Evolutionary conservation across 2,113 vertebrate species (phyloP).

Genomic region (Cisticola juncidis): DNA sequence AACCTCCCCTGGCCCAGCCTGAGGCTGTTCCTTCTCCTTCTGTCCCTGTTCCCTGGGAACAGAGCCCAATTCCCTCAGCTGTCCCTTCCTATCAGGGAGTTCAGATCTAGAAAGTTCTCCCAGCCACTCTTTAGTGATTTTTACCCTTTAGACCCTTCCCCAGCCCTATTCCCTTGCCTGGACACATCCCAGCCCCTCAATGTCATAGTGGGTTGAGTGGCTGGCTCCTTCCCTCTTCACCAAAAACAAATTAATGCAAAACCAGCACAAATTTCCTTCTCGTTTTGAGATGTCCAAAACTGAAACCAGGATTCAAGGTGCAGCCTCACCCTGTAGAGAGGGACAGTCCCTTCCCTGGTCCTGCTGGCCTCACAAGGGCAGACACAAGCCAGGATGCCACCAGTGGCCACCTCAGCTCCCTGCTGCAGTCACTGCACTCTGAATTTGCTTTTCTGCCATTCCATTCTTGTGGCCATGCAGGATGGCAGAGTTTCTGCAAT

Average conservation of each 20-base stretch:
- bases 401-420: not conserved
- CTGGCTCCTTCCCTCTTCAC: not conserved
- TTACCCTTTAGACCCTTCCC: not conserved
- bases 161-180: not conserved
- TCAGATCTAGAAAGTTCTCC: not conserved
- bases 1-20: rapidly evolving
- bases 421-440: not conserved
- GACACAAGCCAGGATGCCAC: not conserved
- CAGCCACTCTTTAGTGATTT: not conserved
- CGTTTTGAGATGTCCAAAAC: not conserved
- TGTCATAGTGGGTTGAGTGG: not conserved
- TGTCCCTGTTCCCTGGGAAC: not conserved
- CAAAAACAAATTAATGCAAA: not conserved
- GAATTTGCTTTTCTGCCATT: not conserved
- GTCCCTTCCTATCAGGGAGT: rapidly evolving
- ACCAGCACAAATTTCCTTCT: not conserved
- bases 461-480: too few relatives aligned
- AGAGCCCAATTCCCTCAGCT: rapidly evolving
- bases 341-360: not conserved
- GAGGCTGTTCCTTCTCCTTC: rapidly evolving
- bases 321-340: not conserved
- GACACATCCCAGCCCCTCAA: not conserved
- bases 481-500: not conserved
- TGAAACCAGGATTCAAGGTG: not conserved
- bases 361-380: not conserved